Evolutionary conservation across 2,113 vertebrate species (phyloP).

Genomic region (Xyrauchen texanus): DNA sequence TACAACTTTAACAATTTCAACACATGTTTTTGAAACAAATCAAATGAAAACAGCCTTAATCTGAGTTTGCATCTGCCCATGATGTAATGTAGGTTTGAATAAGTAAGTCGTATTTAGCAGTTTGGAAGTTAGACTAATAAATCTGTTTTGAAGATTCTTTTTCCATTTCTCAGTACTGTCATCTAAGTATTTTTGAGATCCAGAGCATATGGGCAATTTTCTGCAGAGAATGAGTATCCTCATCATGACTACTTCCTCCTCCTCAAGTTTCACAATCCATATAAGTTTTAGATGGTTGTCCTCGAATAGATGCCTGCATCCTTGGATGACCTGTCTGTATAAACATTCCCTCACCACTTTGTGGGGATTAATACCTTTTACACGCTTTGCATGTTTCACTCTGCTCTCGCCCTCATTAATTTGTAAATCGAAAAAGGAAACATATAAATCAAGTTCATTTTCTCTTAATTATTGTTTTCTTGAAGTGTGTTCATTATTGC

Average conservation of each 20-base stretch:
- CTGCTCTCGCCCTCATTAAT: slow-evolving; percentile 45
- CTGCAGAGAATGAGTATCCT: too few relatives aligned
- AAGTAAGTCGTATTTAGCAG: too few relatives aligned
- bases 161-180: too few relatives aligned
- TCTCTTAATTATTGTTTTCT: slow-evolving; percentile 25
- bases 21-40: too few relatives aligned
- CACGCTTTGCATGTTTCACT: slow-evolving; percentile 39
- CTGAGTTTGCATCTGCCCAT: too few relatives aligned
- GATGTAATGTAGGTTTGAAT: too few relatives aligned
- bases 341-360: background rate
- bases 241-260: background rate
- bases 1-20: too few relatives aligned
- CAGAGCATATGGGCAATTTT: too few relatives aligned
- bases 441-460: slow-evolving; percentile 30
- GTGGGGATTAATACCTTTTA: slow-evolving; percentile 40
- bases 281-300: background rate
- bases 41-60: too few relatives aligned
- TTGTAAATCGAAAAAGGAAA: slow-evolving; percentile 51
- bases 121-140: too few relatives aligned
- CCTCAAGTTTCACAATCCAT: background rate
- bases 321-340: background rate
- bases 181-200: too few relatives aligned
- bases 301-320: background rate
- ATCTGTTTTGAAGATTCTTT: too few relatives aligned
- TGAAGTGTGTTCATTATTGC: slow-evolving; percentile 25